phyloP scores from a whole-genome alignment of 2,888 invertebrate species.

The Chaetoderma sp. region DNA sequence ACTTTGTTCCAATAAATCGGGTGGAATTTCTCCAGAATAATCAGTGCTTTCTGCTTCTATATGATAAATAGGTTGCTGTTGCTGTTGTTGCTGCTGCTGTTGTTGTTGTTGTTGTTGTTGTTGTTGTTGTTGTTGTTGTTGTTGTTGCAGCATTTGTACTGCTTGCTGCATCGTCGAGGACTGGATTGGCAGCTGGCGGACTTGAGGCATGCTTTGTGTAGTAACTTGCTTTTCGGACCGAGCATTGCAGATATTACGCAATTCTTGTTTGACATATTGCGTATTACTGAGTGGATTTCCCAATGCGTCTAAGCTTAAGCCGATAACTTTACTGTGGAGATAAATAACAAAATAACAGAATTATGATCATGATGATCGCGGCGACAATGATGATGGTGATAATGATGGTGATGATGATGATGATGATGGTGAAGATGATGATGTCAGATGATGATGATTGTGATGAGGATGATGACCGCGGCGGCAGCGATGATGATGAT shows the following conservation, averaged over 20 bases:
- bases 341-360: no score
- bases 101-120: conserved; percentile 37
- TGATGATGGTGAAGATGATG: no score
- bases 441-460: no score
- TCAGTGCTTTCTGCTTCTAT: no score
- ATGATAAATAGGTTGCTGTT: no score
- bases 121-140: conserved; percentile 62
- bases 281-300: conserved; percentile 44
- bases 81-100: conserved; percentile 36
- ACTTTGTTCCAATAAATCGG: conserved; percentile 61
- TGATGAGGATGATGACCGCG: no score
- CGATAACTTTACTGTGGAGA: conserved; percentile 45
- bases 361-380: no score
- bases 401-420: no score
- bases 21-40: conserved; percentile 57
- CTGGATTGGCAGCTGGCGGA: conserved; percentile 21
- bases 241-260: conserved; percentile 88
- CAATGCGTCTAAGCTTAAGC: conserved; percentile 35
- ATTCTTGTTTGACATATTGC: conserved; percentile 91
- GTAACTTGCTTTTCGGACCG: conserved; percentile 75
- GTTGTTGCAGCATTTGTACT: conserved; percentile 47
- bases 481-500: no score
- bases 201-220: no score
- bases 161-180: conserved; percentile 19
- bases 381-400: no score